Evolutionary conservation across 2,888 invertebrate species (phyloP), one percentile per base, ranked within the genome.

Genomic region (Coenonympha glycerion): DNA sequence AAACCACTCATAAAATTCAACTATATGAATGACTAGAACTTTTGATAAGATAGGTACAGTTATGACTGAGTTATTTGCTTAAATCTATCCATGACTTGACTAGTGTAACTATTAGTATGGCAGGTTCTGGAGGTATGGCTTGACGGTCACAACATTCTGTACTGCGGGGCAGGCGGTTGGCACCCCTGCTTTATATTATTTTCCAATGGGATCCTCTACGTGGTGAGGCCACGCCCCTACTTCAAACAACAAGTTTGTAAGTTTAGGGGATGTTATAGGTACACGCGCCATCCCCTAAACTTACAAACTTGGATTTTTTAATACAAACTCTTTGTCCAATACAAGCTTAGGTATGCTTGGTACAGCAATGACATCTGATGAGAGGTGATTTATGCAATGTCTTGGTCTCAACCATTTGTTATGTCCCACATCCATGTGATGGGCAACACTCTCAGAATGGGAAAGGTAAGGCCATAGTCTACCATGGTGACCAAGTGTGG

Each of bases 211-310:
- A 47, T 52, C 34, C 8, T 28, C 41, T 52, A 47, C 47, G 55
- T 52, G 41, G 34, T 37, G 26, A 50, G 49, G 69, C 63, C 65
- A 74, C 81, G 74, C 80, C 79, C 66, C 65, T 58, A 56, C 61
- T 65, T 59, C 51, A 53, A 41, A 18, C 28, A 28, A 34, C 26
- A 30, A 11, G 36, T 21, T 40, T 1, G 15, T 11, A 15, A 24
- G 3, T 24, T 24, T 11, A 19, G 3, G 36, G 24, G 15, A 2
- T 39, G 8, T n/a, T n/a, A n/a, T n/a, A n/a, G n/a, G n/a, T n/a
- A n/a, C n/a, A n/a, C n/a, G n/a, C n/a, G n/a, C n/a, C 8, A 39
- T 2, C 15, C 24, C 36, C 2, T 19, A 11, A 24, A 24, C 3
- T 24, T 15, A 11, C 15, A 1, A 40, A 21, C 36, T 11, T 30